Base-by-base conservation (phyloP, 2,888 invertebrate species). In the Nymphalis c-album region DNA sequence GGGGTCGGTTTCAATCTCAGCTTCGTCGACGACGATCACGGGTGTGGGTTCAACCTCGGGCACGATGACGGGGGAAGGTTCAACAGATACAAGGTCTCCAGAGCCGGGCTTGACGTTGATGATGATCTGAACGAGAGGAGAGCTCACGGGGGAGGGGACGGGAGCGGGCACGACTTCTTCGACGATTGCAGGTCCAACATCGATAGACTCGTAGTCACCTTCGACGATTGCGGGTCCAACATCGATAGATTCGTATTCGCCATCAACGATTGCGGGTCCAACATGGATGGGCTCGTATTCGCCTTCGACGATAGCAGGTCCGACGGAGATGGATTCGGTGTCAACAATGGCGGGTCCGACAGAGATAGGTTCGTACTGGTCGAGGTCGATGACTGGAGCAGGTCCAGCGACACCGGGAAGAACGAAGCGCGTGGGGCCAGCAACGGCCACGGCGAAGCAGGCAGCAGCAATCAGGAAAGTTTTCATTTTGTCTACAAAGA, bases 251-350 rank as follows among this genome's bases (percentile, higher is more conserved):
- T 40, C 40, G 40, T 64, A 55, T 67, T 70, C 77, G 16, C 65
- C 77, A 64, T 76, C 78, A 60, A 76, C 46, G 55, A 76, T 70
- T 10, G 75, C 78, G 47, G 77, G 78, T 22, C 77, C 78, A 20
- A 76, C 71, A 6, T 70, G 46, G 62, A 76, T 72, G 50, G 75
- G 2, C 48, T 40, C 40, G 13, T 40, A 4, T 40, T 40, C 40
- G 40, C 40, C 40, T 13, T 40, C 40, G 40, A 40, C 40, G 40
- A 40, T 40, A 13, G 40, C 40, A 13, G 40, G 40, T 22, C 22
- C 26, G 17, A 26, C 22, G 13, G 55, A 55, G 55, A 26, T 22
- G 8, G 22, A 7, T 4, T 48, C 48, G 47, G 16, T n/a, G 16
- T 47, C 47, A 47, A 40, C 40, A 26, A 74, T 60, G 31, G 72